Conservation (phyloP, 1,140 invertebrate genomes). For the Holcopasites calliopsidis region DNA sequence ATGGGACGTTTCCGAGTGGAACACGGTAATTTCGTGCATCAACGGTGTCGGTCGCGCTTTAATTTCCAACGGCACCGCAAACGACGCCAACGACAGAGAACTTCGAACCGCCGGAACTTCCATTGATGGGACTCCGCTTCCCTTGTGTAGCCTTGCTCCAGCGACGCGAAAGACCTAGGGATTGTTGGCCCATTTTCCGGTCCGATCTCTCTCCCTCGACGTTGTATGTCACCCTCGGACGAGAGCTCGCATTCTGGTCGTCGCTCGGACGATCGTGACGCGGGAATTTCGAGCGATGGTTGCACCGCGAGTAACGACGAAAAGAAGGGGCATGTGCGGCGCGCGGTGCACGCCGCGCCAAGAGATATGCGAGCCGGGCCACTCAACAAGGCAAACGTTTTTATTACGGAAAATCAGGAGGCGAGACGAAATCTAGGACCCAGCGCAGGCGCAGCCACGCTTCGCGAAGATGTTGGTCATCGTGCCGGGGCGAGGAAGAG, state of each 20-base stretch:
- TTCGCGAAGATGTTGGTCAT: constrained; percentile 18
- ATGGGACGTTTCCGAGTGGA: background rate
- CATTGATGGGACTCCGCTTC: background rate
- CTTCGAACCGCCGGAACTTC: background rate
- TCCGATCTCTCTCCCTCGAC: background rate
- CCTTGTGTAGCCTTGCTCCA: background rate
- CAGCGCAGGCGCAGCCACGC: constrained; percentile 52
- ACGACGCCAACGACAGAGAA: background rate
- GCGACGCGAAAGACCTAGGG: background rate
- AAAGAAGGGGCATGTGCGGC: constrained; percentile 4
- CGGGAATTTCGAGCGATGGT: background rate
- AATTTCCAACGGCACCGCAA: constrained; percentile 9
- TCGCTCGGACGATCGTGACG: background rate
- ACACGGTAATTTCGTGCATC: background rate
- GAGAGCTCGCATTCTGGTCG: background rate
- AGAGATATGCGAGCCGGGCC: constrained; percentile 59
- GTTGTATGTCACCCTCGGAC: background rate
- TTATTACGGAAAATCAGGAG: constrained; percentile 72
- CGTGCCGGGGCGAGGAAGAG: constrained; percentile 3
- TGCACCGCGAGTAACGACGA: background rate
- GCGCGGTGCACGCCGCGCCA: constrained; percentile 19
- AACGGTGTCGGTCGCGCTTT: background rate
- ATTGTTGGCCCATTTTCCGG: background rate
- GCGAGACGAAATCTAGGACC: constrained; percentile 67
- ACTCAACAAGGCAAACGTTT: constrained; percentile 71